Evolutionary conservation across 2,888 invertebrate species (phyloP), one percentile per base, ranked within the genome.

Genomic region (Volucella bombylans): DNA sequence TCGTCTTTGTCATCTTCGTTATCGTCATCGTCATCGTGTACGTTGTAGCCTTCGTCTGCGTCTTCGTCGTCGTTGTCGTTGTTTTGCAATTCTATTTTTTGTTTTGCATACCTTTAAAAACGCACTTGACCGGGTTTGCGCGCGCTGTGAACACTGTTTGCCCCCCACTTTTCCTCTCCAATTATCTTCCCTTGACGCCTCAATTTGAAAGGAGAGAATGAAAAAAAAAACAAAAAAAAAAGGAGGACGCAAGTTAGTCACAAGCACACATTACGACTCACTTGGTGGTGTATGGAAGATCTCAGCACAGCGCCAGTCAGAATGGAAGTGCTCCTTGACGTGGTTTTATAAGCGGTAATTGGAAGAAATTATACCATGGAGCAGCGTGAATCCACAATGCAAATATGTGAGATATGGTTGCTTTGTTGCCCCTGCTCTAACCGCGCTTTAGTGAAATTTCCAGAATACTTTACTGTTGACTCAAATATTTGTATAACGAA

Each of bases 321-420:
- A 52, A 59, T 14, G 23, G 15, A 67, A 41, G 57, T 67, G 43
- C 57, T 67, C 8, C 77, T 77, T 43, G 49, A 62, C 31, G 62
- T 55, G 18, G 47, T 41, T 55, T 50, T 31, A 69, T 23, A 77
- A 64, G 62, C 41, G 62, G 69, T 77, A 64, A 77, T 77, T 69
- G 69, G 62, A 61, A 55, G 76, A 61, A 76, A 76, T 67, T 67
- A 76, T 67, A 74, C 47, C 38, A 50, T 38, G 45, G n/a, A 50
- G 65, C 55, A 72, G 14, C 43, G 61, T n/a, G 71, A 52, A 54
- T 52, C 71, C 61, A 11, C 31, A n/a, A 1, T 18, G 15, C 62
- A 31, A 49, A 14, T 49, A 11, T 10, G n/a, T 15, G 14, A 31
- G 67, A 23, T 43, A 54, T 14, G 31, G 43, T 10, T 54, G 52